These are phyloP conservation scores for Gibbula magus DNA, from an alignment of 2,888 invertebrate species.

Conservation along the genomic window DNA sequence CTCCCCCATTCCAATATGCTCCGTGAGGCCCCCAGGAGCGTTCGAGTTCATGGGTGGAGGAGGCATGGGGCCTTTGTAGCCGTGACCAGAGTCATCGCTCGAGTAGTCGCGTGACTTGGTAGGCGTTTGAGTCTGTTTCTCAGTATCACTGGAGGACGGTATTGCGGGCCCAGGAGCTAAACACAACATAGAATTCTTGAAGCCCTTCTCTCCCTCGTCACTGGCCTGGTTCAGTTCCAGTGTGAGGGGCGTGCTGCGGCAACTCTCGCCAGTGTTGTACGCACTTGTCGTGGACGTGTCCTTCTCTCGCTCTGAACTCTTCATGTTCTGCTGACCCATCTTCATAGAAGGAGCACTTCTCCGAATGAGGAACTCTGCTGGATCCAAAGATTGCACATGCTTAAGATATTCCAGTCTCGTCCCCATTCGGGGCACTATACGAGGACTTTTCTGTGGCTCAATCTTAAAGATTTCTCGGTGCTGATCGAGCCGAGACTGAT, in stretches of 20 bases:
- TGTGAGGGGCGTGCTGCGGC: conserved; percentile 79
- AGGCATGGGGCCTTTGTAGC: conserved; percentile 32
- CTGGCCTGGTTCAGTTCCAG: conserved; percentile 69
- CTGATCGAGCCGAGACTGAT: conserved; percentile 37
- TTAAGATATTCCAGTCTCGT: conserved; percentile 70
- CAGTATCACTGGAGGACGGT: conserved; percentile 67
- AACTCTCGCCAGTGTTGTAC: conserved; percentile 85
- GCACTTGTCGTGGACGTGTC: conserved; percentile 80
- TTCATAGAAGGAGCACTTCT: conserved; percentile 38
- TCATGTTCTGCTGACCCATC: conserved; percentile 24
- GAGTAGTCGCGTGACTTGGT: conserved; percentile 60
- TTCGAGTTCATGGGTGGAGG: conserved; percentile 24
- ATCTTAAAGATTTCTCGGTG: conserved; percentile 35
- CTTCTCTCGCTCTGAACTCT: conserved; percentile 52
- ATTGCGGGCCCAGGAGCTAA: conserved; percentile 50
- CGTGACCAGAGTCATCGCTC: conserved; percentile 59
- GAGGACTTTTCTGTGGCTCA: conserved; percentile 61
- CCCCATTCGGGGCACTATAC: conserved; percentile 73
- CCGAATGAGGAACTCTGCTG: conserved; percentile 49
- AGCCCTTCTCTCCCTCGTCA: conserved; percentile 64
- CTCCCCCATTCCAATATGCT: conserved; percentile 54
- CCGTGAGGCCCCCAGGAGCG: conserved; percentile 28
- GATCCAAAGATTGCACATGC: conserved; percentile 57
- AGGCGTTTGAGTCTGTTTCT: conserved; percentile 71
- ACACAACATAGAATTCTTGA: conserved; percentile 70